Conservation (phyloP, 1,140 invertebrate genomes). For the Anastrepha ludens region DNA sequence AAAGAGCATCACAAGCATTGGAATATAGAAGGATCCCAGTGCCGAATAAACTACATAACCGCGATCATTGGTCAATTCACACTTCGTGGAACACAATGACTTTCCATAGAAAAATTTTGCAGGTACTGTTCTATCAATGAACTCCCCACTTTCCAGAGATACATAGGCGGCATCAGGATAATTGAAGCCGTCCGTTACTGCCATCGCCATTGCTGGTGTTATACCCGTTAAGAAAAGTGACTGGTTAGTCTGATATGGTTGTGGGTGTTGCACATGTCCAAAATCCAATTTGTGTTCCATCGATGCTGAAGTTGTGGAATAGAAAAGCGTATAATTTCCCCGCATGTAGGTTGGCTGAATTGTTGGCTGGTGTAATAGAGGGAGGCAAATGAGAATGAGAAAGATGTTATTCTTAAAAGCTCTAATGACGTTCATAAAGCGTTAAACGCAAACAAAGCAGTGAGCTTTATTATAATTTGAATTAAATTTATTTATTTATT, state of each 20-base stretch:
- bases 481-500: too few species aligned
- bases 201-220: neutral
- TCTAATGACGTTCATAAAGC: too few species aligned
- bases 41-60: slow-evolving; percentile 94
- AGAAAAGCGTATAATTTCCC: slow-evolving; percentile 73
- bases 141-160: slow-evolving; percentile 60
- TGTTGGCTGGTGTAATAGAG: slow-evolving; percentile 62
- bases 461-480: too few species aligned
- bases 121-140: neutral
- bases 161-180: slow-evolving; percentile 68
- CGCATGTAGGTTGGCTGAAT: slow-evolving; percentile 70
- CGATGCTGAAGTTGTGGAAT: slow-evolving; percentile 58
- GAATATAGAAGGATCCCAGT: slow-evolving; percentile 93
- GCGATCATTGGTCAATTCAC: slow-evolving; percentile 91
- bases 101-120: slow-evolving; percentile 61
- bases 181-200: slow-evolving; percentile 64
- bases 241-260: slow-evolving; percentile 61
- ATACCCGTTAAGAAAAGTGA: neutral
- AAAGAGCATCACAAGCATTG: slow-evolving; percentile 94
- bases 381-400: neutral
- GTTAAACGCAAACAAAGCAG: too few species aligned
- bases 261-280: neutral
- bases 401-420: too few species aligned
- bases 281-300: neutral
- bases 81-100: slow-evolving; percentile 86